These are phyloP conservation scores for Aviceda subcristata DNA, from an alignment of 2,113 vertebrate genomes.

Conservation along the genomic window DNA sequence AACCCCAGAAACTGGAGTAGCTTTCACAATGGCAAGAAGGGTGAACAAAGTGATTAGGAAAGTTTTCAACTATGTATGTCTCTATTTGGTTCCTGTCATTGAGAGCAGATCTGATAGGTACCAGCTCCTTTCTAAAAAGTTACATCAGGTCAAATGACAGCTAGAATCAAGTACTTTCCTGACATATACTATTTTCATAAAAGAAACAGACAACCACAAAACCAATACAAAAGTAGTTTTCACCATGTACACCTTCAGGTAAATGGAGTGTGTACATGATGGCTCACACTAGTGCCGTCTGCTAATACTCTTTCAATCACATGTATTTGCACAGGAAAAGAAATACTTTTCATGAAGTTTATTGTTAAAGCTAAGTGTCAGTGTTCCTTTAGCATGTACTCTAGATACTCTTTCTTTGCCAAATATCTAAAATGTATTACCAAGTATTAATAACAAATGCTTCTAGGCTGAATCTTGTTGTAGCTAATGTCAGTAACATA, in stretches of 20 bases:
- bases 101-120: background rate
- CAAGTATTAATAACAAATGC: background rate
- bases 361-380: background rate
- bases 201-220: background rate
- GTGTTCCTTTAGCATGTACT: background rate
- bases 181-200: background rate
- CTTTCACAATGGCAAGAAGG: background rate
- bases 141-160: background rate
- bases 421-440: background rate
- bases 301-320: background rate
- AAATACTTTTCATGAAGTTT: background rate
- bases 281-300: background rate
- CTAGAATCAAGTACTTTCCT: background rate
- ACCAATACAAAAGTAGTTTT: background rate
- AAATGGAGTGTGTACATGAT: background rate
- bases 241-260: background rate
- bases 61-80: background rate
- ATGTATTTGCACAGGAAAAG: background rate
- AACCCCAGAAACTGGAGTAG: background rate
- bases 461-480: background rate
- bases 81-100: background rate
- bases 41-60: background rate
- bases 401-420: background rate
- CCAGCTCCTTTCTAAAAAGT: background rate
- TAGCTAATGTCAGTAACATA: background rate